Evolutionary conservation across 2,888 invertebrate genomes (phyloP).

Genomic region (Coelinius sp.): DNA sequence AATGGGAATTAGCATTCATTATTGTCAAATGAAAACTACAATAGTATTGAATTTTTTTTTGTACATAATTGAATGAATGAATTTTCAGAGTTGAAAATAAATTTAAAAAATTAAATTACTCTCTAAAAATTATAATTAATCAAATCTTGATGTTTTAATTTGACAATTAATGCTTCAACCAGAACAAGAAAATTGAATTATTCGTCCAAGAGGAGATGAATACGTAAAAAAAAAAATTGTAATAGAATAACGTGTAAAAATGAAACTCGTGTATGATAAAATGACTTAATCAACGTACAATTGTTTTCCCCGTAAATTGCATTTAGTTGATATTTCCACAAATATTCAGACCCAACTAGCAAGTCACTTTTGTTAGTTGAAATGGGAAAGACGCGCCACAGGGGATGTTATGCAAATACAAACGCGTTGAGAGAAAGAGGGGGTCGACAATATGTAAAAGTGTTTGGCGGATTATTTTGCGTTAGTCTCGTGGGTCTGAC

Average conservation of each 20-base stretch:
- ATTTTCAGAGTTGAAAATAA: not conserved
- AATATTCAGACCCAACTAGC: conserved; percentile 6
- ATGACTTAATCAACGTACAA: conserved; percentile 26
- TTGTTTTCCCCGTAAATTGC: conserved; percentile 48
- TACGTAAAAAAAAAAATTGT: not conserved
- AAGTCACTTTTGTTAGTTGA: conserved; percentile 24
- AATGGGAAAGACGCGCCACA: conserved; percentile 38
- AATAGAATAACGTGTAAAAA: not conserved
- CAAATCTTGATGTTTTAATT: no score
- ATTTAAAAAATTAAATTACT: not conserved
- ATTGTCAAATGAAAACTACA: no score
- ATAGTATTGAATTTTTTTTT: no score
- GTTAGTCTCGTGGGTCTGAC: conserved; percentile 44
- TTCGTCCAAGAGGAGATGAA: no score
- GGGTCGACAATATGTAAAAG: conserved; percentile 51
- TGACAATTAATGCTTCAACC: no score
- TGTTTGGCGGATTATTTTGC: conserved; percentile 51
- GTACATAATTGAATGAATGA: no score
- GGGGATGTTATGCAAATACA: conserved; percentile 51
- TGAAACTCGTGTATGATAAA: not conserved
- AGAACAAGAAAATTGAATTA: no score
- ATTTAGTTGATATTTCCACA: conserved; percentile 36
- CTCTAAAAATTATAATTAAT: no score
- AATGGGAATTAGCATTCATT: not conserved
- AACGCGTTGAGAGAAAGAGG: conserved; percentile 12